phyloP scores from a whole-genome alignment of 2,113 vertebrate genomes.

The Ciconia maguari region DNA sequence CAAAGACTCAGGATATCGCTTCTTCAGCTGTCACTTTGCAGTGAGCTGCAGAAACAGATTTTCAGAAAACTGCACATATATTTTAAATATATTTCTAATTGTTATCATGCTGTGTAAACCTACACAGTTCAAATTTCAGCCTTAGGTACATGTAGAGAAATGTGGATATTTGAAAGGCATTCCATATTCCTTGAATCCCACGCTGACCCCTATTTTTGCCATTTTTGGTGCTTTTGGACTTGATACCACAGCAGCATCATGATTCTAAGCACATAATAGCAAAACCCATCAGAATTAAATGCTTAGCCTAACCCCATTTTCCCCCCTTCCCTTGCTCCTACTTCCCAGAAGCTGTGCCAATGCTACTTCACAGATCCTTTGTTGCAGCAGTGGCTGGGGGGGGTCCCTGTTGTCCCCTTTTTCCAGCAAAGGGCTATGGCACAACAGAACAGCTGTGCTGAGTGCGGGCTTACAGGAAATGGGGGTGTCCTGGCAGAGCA shows the following conservation, averaged over 20 bases:
- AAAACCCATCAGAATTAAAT: not conserved
- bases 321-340: not conserved
- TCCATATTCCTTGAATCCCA: not conserved
- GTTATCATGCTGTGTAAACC: not conserved
- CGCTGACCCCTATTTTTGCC: not conserved
- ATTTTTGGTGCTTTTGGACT: not conserved
- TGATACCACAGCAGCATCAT: not conserved
- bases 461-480: not conserved
- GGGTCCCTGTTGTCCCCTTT: not conserved
- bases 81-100: not conserved
- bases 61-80: not conserved
- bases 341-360: not conserved
- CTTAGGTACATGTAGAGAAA: not conserved
- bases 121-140: not conserved
- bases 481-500: not conserved
- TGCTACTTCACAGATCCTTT: not conserved
- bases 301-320: not conserved
- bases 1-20: not conserved
- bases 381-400: not conserved
- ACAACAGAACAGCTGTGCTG: not conserved
- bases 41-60: not conserved
- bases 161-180: not conserved
- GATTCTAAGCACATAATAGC: not conserved
- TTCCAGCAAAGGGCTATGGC: not conserved
- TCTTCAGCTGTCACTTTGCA: not conserved